Evolutionary conservation across 2,113 vertebrate genomes (phyloP), one percentile per base, ranked within the genome.

Genomic region (Pao palembangensis): DNA sequence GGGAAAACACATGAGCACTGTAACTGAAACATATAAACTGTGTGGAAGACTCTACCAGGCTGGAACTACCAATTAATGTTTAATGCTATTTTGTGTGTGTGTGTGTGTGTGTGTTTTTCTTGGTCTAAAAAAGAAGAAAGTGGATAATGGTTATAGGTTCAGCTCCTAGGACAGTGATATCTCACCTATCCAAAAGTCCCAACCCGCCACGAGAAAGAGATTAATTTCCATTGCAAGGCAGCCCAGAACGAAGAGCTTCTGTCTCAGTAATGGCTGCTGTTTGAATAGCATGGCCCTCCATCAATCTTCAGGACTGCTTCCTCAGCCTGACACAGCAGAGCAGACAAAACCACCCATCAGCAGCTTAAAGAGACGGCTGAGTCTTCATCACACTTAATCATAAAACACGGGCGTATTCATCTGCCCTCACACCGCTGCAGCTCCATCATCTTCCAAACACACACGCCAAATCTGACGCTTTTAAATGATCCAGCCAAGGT

Each of bases 201-300:
- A 88, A 96, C 94, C 92, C 94, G 94, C 93, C 79, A 98, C 93
- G 72, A 98, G 93, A 92, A 96, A 98, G 72, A 98, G 91, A 85
- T 97, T 92, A 83, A 94, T 96, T 89, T 95, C 95, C 65, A 97
- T 80, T 67, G 93, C 94, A 58, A 98, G 93, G 90, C 94, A 98
- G 91, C 94, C 93, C 88, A 98, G 87, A 68, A 98, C 92, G 69
- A 97, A 90, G 83, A 96, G 93, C 92, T 95, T 97, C 92, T 98
- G 95, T 95, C 93, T 96, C 91, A 98, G 94, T 94, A 94, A 92
- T 92, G 77, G 94, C 94, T 97, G 95, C 93, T 98, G 95, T 97
- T 95, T 94, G 94, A 96, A 94, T 91, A 94, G 94, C 95, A 98
- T 98, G 93, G 93, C 95, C 94, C 95, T 98, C 95, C 95, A 98